A percentile compares a stretch with the other conserved stretches of the same genome.
Evolutionary conservation across 2,797 vertebrate species (phyloP).

Genomic region (Tympanoctomys barrerae): DNA sequence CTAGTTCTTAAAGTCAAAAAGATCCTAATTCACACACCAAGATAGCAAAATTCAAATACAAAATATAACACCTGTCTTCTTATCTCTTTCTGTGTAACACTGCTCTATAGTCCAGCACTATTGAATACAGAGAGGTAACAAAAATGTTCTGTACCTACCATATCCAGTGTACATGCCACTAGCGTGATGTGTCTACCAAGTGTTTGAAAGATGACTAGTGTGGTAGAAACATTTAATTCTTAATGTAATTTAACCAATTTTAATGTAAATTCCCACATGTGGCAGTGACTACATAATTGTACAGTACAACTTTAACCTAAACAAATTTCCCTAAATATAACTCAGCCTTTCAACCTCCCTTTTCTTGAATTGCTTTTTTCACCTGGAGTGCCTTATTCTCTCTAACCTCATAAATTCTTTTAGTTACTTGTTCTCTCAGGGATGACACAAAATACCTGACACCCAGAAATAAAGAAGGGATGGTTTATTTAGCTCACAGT

Average conservation of each 20-base stretch:
- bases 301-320: not conserved
- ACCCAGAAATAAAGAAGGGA: not conserved
- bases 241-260: not conserved
- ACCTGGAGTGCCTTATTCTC: not conserved
- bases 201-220: not conserved
- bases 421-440: not conserved
- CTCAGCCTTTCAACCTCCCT: not conserved
- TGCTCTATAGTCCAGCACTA: not conserved
- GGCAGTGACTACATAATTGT: not conserved
- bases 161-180: not conserved
- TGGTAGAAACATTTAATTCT: not conserved
- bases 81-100: not conserved
- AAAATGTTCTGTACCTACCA: not conserved
- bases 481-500: not conserved
- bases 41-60: not conserved
- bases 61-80: not conserved
- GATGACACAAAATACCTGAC: not conserved
- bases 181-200: too few relatives aligned
- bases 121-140: not conserved
- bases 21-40: not conserved
- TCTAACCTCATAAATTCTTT: not conserved
- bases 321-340: not conserved
- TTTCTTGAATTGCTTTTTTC: not conserved
- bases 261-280: not conserved
- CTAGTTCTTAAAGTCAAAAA: not conserved